phyloP scores from a whole-genome alignment of 2,797 vertebrate genomes.

The Dallia pectoralis region DNA sequence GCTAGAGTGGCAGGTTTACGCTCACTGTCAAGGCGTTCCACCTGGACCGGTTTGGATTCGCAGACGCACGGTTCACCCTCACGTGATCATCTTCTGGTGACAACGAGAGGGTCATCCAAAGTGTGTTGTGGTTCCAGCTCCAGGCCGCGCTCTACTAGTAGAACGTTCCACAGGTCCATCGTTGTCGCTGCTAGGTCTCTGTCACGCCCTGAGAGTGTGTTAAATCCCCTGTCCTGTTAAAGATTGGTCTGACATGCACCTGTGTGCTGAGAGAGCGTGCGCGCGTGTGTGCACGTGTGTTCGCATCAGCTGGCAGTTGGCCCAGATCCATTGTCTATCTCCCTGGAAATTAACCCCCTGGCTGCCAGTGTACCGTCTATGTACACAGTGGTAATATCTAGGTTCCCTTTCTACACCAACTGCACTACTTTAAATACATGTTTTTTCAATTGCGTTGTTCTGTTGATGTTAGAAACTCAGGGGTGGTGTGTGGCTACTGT shows the following conservation, averaged over 20 bases:
- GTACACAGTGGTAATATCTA: background rate
- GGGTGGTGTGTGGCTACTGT: no score
- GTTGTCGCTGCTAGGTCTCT: no score
- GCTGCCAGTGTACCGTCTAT: background rate
- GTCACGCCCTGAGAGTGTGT: background rate
- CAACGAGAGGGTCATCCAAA: no score
- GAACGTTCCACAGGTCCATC: no score
- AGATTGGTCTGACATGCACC: background rate
- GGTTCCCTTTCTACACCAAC: background rate
- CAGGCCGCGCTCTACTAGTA: slow-evolving; percentile 19
- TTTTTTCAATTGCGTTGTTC: background rate
- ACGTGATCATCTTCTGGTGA: slow-evolving; percentile 40
- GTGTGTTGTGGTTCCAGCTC: slow-evolving; percentile 50
- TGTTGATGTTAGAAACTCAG: background rate
- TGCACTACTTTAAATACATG: background rate
- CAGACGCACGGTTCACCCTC: background rate
- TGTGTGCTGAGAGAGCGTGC: background rate
- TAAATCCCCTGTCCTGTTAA: background rate
- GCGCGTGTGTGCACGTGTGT: background rate
- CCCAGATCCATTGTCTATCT: background rate
- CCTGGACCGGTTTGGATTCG: no score
- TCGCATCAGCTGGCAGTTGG: background rate
- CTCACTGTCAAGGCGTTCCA: no score
- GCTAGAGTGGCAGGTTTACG: background rate
- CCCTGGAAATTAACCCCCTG: background rate